Percentiles rank a stretch among this genome's conserved stretches.
Evolutionary conservation across 2,113 vertebrate genomes (phyloP).

Genomic region (Hippocampus comes): DNA sequence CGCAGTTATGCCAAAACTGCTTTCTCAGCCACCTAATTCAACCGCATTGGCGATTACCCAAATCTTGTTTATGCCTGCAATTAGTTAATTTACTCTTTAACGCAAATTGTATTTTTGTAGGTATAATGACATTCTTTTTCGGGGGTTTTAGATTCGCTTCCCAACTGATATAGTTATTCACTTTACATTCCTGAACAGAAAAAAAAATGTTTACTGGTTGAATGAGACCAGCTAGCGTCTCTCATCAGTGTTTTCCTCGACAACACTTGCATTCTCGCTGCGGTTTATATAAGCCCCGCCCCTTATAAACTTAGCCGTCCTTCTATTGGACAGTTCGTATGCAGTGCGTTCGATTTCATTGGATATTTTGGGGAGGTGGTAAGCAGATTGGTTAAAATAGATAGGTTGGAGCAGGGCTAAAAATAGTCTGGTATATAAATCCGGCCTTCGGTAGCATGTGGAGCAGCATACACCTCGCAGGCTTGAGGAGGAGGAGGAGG

Average conservation of each 20-base stretch:
- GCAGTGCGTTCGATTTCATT: constrained; percentile 45
- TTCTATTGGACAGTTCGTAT: constrained; percentile 54
- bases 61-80: too few species aligned
- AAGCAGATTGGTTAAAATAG: constrained; percentile 79
- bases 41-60: too few species aligned
- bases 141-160: too few species aligned
- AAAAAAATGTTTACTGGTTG: too few species aligned
- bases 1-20: too few species aligned
- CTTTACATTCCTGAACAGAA: too few species aligned
- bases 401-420: constrained; percentile 63
- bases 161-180: too few species aligned
- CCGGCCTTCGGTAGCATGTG: constrained; percentile 7
- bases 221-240: too few species aligned
- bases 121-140: too few species aligned
- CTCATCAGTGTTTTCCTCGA: not conserved
- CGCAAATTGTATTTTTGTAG: too few species aligned
- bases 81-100: too few species aligned
- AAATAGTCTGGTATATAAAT: constrained; percentile 77
- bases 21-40: too few species aligned
- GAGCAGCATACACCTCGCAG: constrained; percentile 21
- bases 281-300: constrained; percentile 42
- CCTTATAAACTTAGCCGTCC: not conserved
- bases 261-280: not conserved
- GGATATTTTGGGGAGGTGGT: constrained; percentile 50
- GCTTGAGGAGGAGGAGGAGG: not conserved